Conservation (phyloP, 2,888 invertebrate species). For the Drosophila mettleri region DNA sequence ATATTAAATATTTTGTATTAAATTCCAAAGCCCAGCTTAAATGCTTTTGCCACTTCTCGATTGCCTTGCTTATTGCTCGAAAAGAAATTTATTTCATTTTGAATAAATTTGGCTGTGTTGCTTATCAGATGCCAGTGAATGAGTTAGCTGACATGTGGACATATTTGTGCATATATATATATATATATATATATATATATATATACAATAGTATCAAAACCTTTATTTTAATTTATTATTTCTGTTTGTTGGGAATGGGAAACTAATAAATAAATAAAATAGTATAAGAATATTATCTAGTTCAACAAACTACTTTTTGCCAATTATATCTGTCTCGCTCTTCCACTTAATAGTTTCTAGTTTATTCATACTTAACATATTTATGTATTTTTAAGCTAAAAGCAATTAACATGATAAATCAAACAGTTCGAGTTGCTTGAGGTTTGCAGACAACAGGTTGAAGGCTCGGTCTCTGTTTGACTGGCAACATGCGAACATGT, state of each 20-base stretch:
- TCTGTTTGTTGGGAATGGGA: neutral
- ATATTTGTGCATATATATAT: conserved; percentile 4
- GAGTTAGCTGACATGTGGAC: conserved; percentile 1
- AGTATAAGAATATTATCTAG: neutral
- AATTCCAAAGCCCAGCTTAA: neutral
- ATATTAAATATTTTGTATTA: too few species aligned
- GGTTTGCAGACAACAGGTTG: conserved; percentile 29
- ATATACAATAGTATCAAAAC: neutral
- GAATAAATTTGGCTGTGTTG: neutral
- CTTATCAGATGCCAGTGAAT: neutral
- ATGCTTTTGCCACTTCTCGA: neutral
- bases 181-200: neutral
- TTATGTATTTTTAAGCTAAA: neutral
- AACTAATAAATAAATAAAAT: neutral
- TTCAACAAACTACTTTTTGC: neutral
- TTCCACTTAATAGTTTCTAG: neutral
- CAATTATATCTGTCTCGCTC: too few species aligned
- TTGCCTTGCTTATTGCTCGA: neutral
- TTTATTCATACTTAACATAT: neutral
- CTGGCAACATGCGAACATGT: conserved; percentile 1
- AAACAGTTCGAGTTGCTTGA: neutral
- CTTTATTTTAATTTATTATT: neutral
- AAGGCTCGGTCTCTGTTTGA: conserved; percentile 1
- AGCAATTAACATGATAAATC: neutral
- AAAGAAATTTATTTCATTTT: neutral